Base-by-base conservation (phyloP, 2,888 invertebrate species). In the Cryptophagus acutangulus region DNA sequence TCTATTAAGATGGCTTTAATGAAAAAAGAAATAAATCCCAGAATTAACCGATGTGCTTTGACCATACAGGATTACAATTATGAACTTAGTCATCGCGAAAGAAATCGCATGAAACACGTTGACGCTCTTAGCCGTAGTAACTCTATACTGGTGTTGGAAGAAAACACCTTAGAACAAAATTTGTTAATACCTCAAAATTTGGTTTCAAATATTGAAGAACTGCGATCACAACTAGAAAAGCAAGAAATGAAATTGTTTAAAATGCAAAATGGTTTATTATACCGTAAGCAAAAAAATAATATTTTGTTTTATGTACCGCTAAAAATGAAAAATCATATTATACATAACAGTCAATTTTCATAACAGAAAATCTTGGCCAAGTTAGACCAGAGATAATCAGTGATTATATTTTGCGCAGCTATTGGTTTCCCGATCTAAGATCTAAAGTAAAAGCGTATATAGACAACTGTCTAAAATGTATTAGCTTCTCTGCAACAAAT, bases 1-100 rank as follows among this genome's bases (percentile, higher is more conserved):
- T 47, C 52, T 14, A 33, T 63, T 8, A 49, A 47, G 30, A 29
- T 54, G 41, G 47, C 61, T 3, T 40, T 62, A 14, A 43, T 46
- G 15, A 62, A 61, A 38, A 51, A 54, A 35, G 54, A 59, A 6
- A 48, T 63, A 8, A 57, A 58, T 42, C 54, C 56, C 1, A 46
- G 58, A 26, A 63, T 63, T 20, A 34, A 45, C 13, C 16, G 62
- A 17, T 63, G 62, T 63, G 17, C 36, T 43, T 31, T 52, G 25
- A 14, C 46, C 12, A 34, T 63, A 15, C 47, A 55, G 35, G 51
- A 53, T 42, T 53, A 43, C 39, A 24, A 35, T 52, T 53, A 53
- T 40, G 29, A 15, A 2, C 10, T 51, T 14, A 48, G 49, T 28
- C 54, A 54, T 40, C 31, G 53, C 20, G 15, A 34, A 16, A 25